These are phyloP conservation scores for Dendrocincla fuliginosa DNA, from an alignment of 2,797 vertebrate species.

Conservation along the genomic window DNA sequence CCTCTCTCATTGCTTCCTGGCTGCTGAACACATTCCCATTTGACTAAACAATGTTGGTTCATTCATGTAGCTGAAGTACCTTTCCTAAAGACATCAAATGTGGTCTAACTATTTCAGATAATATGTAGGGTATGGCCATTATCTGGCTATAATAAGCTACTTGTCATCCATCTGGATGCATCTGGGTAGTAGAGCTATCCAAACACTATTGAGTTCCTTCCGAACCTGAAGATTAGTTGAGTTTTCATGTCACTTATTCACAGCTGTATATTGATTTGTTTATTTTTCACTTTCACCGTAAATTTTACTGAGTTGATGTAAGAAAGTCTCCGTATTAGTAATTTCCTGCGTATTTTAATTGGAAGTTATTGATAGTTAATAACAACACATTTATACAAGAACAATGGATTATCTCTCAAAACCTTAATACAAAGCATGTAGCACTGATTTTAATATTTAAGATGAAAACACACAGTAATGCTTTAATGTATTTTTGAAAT, in stretches of 20 bases:
- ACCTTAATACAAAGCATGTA: background rate
- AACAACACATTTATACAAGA: background rate
- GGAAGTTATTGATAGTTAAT: constrained; percentile 17
- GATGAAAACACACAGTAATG: background rate
- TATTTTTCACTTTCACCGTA: constrained; percentile 2
- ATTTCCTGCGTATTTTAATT: constrained; percentile 16
- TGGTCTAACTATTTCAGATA: constrained; percentile 17
- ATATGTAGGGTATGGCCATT: background rate
- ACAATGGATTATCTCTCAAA: constrained; percentile 28
- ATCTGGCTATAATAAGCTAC: background rate
- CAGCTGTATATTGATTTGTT: constrained; percentile 19
- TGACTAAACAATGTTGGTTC: background rate
- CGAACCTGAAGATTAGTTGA: background rate
- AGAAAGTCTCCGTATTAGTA: background rate
- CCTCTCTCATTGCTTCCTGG: background rate
- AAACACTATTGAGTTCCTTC: constrained; percentile 15
- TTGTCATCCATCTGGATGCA: background rate
- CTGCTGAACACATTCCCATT: background rate
- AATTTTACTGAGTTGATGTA: constrained; percentile 17
- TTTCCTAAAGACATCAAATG: background rate
- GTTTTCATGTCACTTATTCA: constrained; percentile 20
- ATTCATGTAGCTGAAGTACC: background rate
- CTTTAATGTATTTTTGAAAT: background rate
- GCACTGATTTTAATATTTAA: background rate
- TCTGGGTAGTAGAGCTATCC: background rate